Evolutionary conservation across 2,888 invertebrate species (phyloP), one percentile per base, ranked within the genome.

Genomic region (Harmothoe impar): DNA sequence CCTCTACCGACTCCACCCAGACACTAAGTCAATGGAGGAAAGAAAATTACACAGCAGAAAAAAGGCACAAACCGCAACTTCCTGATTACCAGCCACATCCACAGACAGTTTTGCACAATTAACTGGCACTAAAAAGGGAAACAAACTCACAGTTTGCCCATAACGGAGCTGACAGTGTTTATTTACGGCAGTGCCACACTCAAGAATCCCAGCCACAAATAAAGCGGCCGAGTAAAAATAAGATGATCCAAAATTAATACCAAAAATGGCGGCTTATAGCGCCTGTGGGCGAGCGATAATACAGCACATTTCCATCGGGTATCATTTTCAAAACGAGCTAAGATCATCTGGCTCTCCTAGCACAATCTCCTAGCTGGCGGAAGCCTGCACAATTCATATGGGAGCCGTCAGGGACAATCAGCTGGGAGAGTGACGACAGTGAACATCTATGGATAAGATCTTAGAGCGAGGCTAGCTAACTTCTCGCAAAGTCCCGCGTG

Each of bases 221-320:
- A n/a, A n/a, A n/a, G n/a, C n/a, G n/a, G 43, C 43, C 3, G n/a
- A 20, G n/a, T 62, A 15, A 62, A 62, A n/a, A 62, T n/a, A 62
- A 62, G 62, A 62, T 62, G 62, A 62, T n/a, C 20, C n/a, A 62
- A 62, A 62, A n/a, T n/a, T 20, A 62, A 62, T 62, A 62, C 62
- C 1, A 62, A 62, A 62, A 62, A 62, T 62, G n/a, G 20, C n/a
- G 23, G n/a, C n/a, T 62, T 20, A n/a, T 62, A 77, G 77, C 3
- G 77, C 77, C 77, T 77, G 77, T 77, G 77, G 29, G 17, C 31
- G 31, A 25, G 77, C 31, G 77, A 77, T 77, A 77, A 77, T 77
- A 77, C 77, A 77, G 77, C 29, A 77, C 29, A 31, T 77, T 77
- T 77, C 77, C 77, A 77, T 77, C 31, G 77, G 77, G 77, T 77